phyloP scores from a whole-genome alignment of 1,140 invertebrate species.

The Nomia melanderi region DNA sequence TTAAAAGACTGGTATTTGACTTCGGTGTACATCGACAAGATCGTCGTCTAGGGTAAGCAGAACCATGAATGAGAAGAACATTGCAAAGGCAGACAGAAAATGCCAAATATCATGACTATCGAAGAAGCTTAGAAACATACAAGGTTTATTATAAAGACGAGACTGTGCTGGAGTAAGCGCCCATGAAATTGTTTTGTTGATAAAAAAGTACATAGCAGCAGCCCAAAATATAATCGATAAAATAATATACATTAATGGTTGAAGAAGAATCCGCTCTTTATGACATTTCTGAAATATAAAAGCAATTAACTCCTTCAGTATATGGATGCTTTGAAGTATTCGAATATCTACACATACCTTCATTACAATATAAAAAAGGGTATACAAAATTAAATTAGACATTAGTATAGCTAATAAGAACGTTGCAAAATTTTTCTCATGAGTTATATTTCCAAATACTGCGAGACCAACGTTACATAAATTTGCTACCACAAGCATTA shows the following conservation, averaged over 20 bases:
- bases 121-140: slow-evolving; percentile 89
- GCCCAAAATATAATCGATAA: slow-evolving; percentile 86
- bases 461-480: slow-evolving; percentile 89
- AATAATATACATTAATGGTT: slow-evolving; percentile 85
- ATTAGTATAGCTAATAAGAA: slow-evolving; percentile 92
- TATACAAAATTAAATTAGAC: slow-evolving; percentile 91
- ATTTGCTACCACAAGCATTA: slow-evolving; percentile 86
- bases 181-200: slow-evolving; percentile 91
- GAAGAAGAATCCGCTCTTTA: slow-evolving; percentile 84
- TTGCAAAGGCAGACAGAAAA: slow-evolving; percentile 90
- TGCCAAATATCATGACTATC: slow-evolving; percentile 96
- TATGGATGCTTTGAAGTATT: background rate
- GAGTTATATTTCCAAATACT: slow-evolving; percentile 84
- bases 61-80: slow-evolving; percentile 94
- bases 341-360: slow-evolving; percentile 84
- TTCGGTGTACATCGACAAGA: slow-evolving; percentile 84
- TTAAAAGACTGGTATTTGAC: slow-evolving; percentile 90
- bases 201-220: slow-evolving; percentile 88
- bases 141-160: slow-evolving; percentile 87
- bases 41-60: slow-evolving; percentile 92
- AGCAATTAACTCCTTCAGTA: background rate
- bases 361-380: slow-evolving; percentile 92
- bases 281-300: slow-evolving; percentile 83
- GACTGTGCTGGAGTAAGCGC: slow-evolving; percentile 90
- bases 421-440: slow-evolving; percentile 90